phyloP scores from a whole-genome alignment of 2,113 vertebrate genomes.

The Chloropsis hardwickii region DNA sequence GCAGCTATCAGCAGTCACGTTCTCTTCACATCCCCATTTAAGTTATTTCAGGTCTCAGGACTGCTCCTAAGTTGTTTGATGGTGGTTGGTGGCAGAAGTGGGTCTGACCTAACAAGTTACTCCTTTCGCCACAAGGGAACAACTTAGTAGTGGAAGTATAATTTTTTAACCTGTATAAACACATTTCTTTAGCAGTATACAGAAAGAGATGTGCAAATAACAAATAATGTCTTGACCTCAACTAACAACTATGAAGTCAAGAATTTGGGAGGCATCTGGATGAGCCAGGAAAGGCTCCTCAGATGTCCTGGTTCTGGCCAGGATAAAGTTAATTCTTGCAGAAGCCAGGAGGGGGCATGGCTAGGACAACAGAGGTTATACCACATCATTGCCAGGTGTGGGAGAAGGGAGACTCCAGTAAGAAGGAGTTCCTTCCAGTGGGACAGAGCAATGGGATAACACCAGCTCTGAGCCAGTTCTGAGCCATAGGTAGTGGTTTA shows the following conservation, averaged over 20 bases:
- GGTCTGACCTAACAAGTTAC: neutral
- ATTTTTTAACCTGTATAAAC: neutral
- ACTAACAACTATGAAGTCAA: neutral
- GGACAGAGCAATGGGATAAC: accelerated
- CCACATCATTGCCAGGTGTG: neutral
- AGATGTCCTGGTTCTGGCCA: neutral
- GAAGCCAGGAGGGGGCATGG: neutral
- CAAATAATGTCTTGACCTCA: neutral
- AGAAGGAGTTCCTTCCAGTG: neutral
- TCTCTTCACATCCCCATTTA: neutral
- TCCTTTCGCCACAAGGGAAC: neutral
- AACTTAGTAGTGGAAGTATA: neutral
- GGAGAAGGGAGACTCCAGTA: neutral
- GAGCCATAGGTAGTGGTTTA: accelerated
- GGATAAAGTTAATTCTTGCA: neutral
- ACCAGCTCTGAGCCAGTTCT: neutral
- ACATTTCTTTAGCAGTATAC: neutral
- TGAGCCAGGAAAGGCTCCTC: neutral
- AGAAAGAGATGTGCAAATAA: neutral
- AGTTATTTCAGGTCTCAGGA: neutral
- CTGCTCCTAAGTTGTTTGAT: neutral
- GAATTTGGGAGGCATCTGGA: neutral
- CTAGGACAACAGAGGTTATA: neutral
- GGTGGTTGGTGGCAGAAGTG: neutral
- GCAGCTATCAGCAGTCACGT: neutral